A percentile compares a stretch with the other conserved stretches of the same genome.
Conservation (phyloP, 2,797 vertebrate genomes). For the Vultur gryphus region DNA sequence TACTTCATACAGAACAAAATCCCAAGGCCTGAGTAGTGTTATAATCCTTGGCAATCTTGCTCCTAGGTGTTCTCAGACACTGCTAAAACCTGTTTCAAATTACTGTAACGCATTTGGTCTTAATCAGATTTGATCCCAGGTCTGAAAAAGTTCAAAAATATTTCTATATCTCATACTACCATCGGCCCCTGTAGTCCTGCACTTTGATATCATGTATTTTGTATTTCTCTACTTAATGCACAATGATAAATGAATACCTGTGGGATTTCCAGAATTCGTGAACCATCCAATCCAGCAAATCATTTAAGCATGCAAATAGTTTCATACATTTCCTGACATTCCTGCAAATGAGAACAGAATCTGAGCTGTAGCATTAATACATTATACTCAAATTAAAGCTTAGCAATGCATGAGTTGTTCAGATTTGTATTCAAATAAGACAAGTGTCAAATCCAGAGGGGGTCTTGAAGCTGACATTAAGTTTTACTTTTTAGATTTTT, state of each 20-base stretch:
- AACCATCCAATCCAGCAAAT: background rate
- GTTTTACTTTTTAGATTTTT: background rate
- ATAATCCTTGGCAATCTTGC: background rate
- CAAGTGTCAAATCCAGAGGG: background rate
- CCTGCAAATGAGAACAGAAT: background rate
- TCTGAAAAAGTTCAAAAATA: background rate
- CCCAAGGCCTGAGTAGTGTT: background rate
- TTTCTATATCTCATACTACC: background rate
- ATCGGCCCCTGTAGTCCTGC: background rate
- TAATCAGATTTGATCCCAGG: background rate
- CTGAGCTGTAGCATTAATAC: background rate
- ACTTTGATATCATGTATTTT: background rate
- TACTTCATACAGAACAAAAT: background rate
- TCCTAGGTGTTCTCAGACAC: background rate
- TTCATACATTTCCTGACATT: background rate
- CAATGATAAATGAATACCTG: background rate
- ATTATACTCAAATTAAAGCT: background rate
- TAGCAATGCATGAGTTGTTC: background rate
- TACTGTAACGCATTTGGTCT: background rate
- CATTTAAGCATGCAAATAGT: background rate
- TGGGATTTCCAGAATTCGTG: background rate
- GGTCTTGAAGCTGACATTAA: background rate
- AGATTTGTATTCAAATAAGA: background rate
- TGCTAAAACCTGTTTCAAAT: background rate
- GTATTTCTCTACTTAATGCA: background rate